Conservation (phyloP, 1,140 invertebrate genomes). For the Prorops nasuta region DNA sequence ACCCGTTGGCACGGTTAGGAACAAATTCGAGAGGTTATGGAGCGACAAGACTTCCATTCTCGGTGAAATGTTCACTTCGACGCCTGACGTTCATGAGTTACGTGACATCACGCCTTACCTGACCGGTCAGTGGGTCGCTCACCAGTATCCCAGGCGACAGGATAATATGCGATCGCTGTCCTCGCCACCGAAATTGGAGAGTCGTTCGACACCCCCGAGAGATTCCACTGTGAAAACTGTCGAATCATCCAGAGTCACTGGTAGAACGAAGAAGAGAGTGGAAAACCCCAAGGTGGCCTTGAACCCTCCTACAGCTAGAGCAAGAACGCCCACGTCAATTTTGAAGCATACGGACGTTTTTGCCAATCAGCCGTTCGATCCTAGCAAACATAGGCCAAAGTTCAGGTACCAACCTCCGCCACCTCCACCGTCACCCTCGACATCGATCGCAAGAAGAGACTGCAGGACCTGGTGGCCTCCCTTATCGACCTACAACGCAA, state of each 20-base stretch:
- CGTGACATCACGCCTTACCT: constrained; percentile 75
- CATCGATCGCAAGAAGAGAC: constrained; percentile 38
- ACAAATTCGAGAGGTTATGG: constrained; percentile 64
- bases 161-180: constrained; percentile 66
- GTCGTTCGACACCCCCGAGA: constrained; percentile 9
- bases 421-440: constrained; percentile 37
- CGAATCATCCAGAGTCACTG: constrained; percentile 2
- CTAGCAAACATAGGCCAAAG: constrained; percentile 70
- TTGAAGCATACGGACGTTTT: constrained; percentile 65
- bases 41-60: constrained; percentile 63
- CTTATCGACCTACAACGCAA: constrained; percentile 58
- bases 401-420: constrained; percentile 72
- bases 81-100: constrained; percentile 74
- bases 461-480: constrained; percentile 52
- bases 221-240: neutral
- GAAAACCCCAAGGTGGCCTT: constrained; percentile 17
- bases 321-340: constrained; percentile 59
- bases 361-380: constrained; percentile 70
- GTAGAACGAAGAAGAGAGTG: constrained; percentile 14
- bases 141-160: constrained; percentile 66
- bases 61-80: constrained; percentile 78
- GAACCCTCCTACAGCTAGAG: constrained; percentile 29
- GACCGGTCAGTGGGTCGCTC: constrained; percentile 73
- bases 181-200: constrained; percentile 53
- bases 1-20: constrained; percentile 65